Base-by-base conservation (phyloP, 1,140 invertebrate species). In the Pogonomyrmex californicus region DNA sequence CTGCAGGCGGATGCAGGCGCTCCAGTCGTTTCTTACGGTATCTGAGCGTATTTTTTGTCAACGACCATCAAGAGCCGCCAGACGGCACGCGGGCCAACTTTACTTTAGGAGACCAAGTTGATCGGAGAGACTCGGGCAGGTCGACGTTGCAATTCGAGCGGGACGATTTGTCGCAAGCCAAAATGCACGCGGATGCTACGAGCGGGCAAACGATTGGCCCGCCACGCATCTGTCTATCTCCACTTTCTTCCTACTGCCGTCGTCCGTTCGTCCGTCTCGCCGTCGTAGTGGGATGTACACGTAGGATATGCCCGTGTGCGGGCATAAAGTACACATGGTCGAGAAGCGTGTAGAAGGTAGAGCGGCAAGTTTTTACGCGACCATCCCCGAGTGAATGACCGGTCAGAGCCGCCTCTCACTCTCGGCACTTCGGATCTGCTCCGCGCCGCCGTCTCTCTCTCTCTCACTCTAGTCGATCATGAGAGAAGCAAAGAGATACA, bases 401-500 rank as follows among this genome's bases (percentile, higher is more conserved):
- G 93, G 93, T 93, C 92, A 94, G 91, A 94, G 89, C 91, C 90
- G 91, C 93, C 93, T 94, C 92, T 94, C 93, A 89, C 92, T 92
- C 88, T 90, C 89, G 71, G 65, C 77, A 83, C 87, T 71, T 56
- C 65, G 71, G 77, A 78, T 88, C 88, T 65, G 38, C 41, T 65
- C 65, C 58, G 30, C 49, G 60, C 17, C 44, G 56, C 10, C 66
- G 60, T 47, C 87, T 89, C 68, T 71, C 63, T 47, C 87, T 89
- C 68, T 71, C 63, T 82, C 54, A 41, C 56, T 70, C 49, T 58
- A 47, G 63, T 78, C 60, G 62, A 49, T 17, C 56, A 58, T 54
- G 58, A 85, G 85, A 78, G 71, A 58, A 49, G 23, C 49, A 60
- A 44, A 12, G 54, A 44, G 79, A 44, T 23, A 65, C 54, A 65